Conservation (phyloP, 2,113 vertebrate species). For the Microcebus tavaratra region DNA sequence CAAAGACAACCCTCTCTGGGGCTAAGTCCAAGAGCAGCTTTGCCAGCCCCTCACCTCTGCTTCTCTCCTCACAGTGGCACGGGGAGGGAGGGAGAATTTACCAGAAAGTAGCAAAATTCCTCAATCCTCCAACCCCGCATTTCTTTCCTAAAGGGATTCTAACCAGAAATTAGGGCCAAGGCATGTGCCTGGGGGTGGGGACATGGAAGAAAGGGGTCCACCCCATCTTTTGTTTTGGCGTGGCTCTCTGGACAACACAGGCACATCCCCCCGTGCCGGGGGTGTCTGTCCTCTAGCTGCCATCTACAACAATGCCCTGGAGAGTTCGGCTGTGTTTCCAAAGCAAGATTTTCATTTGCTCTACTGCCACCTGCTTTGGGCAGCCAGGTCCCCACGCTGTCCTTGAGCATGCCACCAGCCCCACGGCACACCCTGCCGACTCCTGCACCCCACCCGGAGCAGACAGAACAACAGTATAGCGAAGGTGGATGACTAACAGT, state of each 20-base stretch:
- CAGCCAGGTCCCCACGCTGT: background rate
- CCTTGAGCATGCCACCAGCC: background rate
- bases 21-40: conserved; percentile 28
- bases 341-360: background rate
- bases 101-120: conserved; percentile 68
- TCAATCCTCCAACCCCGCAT: too few species aligned
- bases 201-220: background rate
- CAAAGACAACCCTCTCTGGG: background rate
- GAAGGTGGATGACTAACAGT: background rate
- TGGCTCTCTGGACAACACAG: background rate
- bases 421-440: background rate
- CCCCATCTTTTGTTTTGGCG: background rate
- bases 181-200: background rate
- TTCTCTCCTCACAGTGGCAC: conserved; percentile 53
- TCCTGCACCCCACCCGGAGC: background rate
- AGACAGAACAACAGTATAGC: conserved; percentile 60
- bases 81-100: conserved; percentile 51
- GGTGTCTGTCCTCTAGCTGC: background rate
- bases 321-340: background rate
- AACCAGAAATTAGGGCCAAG: background rate
- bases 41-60: conserved; percentile 59
- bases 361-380: conserved; percentile 39
- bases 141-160: background rate
- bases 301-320: background rate
- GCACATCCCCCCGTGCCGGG: background rate